Conservation (phyloP, 2,888 invertebrate genomes). For the Ethmia dodecea region DNA sequence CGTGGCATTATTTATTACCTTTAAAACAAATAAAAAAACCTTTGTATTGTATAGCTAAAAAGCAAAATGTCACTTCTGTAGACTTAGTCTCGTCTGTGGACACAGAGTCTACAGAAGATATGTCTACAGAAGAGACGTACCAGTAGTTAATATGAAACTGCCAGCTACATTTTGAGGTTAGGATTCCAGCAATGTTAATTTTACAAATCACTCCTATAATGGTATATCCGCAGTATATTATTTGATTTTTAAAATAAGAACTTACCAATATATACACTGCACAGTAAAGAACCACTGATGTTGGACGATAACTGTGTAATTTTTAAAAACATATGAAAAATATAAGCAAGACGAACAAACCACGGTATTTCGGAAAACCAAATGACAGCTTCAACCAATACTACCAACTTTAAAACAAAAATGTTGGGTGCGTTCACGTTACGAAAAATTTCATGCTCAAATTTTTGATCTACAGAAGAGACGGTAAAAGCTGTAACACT, state of each 20-base stretch:
- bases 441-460: background rate
- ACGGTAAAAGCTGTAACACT: background rate
- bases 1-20: constrained; percentile 7
- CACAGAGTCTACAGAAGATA: constrained; percentile 1
- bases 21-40: background rate
- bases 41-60: background rate
- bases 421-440: background rate
- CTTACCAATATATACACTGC: background rate
- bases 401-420: background rate
- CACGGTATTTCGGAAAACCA: background rate
- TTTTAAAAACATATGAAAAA: background rate
- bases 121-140: constrained; percentile 4
- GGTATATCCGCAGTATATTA: background rate
- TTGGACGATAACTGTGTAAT: background rate
- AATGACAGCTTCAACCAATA: background rate
- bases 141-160: background rate
- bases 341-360: background rate
- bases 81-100: constrained; percentile 4
- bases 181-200: background rate
- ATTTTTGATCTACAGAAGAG: background rate
- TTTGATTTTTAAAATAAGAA: background rate
- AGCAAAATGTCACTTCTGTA: constrained; percentile 1
- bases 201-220: background rate
- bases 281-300: constrained; percentile 1
- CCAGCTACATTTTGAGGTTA: background rate